Conservation (phyloP, 2,888 invertebrate genomes). For the Branchellion lobata region DNA sequence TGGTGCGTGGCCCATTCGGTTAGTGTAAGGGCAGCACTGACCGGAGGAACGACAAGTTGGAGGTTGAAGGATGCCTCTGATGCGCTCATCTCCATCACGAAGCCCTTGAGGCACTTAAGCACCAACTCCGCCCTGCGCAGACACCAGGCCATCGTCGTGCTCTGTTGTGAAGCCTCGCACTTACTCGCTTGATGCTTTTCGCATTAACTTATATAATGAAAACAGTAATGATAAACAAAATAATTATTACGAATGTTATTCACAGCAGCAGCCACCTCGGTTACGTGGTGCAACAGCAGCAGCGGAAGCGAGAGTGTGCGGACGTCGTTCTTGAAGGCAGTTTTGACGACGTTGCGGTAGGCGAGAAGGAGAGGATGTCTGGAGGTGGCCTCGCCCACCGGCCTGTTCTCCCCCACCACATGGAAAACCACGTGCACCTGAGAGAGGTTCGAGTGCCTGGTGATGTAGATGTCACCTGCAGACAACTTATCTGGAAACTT, state of each 20-base stretch:
- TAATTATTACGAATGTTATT: too few species aligned
- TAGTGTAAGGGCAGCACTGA: conserved; percentile 56
- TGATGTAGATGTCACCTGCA: conserved; percentile 61
- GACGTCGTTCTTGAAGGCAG: conserved; percentile 90
- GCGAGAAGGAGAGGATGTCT: conserved; percentile 92
- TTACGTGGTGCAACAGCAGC: conserved; percentile 85
- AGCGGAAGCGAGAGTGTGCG: conserved; percentile 89
- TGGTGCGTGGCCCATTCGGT: background rate
- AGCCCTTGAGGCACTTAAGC: conserved; percentile 98
- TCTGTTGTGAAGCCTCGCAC: conserved; percentile 55
- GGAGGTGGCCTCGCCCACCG: conserved; percentile 82
- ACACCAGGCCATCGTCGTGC: conserved; percentile 91
- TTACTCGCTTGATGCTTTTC: too few species aligned
- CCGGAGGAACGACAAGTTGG: conserved; percentile 80
- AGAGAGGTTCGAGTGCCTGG: conserved; percentile 82
- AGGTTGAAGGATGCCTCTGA: conserved; percentile 72
- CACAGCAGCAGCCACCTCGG: too few species aligned
- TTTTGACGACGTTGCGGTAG: conserved; percentile 89
- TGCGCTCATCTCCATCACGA: conserved; percentile 96
- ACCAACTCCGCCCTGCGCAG: conserved; percentile 91
- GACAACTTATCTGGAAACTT: background rate
- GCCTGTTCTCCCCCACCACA: conserved; percentile 80
- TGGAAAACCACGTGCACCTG: conserved; percentile 94
- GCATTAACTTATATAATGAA: too few species aligned
- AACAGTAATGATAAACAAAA: too few species aligned